phyloP scores from a whole-genome alignment of 2,797 vertebrate species.

The Chiroxiphia lanceolata region DNA sequence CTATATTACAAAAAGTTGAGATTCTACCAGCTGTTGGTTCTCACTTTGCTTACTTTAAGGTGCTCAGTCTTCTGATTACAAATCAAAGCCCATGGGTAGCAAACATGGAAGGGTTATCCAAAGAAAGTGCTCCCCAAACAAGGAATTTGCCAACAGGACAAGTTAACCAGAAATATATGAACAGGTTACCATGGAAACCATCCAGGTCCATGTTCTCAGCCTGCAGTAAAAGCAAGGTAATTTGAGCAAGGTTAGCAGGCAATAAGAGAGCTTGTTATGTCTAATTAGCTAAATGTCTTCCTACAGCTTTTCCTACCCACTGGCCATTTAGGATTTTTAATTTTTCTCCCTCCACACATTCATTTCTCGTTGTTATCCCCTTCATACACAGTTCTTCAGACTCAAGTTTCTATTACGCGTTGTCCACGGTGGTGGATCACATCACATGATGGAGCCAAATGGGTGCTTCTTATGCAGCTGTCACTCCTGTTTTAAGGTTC shows the following conservation, averaged over 20 bases:
- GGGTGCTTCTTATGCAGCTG: background rate
- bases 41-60: background rate
- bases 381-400: background rate
- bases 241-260: background rate
- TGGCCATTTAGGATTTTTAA: background rate
- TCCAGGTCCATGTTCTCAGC: background rate
- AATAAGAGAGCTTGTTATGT: background rate
- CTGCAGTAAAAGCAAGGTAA: background rate
- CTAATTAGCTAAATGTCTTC: background rate
- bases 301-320: background rate
- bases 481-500: background rate
- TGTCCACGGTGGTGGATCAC: background rate
- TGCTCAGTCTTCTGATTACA: background rate
- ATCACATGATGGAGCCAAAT: background rate
- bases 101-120: background rate
- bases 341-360: background rate
- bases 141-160: background rate
- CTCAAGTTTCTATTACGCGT: background rate
- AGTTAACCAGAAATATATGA: background rate
- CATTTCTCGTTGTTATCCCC: background rate
- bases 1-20: background rate
- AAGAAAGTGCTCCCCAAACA: fast-evolving
- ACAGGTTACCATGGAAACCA: background rate
- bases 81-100: background rate
- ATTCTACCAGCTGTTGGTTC: background rate